Base-by-base conservation (phyloP, 2,113 vertebrate species). In the Zosterops pallidus region DNA sequence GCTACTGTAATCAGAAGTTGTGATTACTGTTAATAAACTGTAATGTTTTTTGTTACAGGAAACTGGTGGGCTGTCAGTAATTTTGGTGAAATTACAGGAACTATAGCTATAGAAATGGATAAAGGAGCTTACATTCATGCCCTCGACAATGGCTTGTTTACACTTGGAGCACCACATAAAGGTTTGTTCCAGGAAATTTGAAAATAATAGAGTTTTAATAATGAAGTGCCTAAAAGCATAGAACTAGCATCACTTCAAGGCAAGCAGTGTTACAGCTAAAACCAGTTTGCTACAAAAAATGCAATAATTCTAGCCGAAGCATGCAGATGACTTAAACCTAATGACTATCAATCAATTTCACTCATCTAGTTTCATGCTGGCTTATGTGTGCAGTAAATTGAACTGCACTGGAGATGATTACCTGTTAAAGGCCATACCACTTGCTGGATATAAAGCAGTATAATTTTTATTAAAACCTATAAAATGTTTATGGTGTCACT, bases 111-210 rank as follows among this genome's bases (percentile, higher is more conserved):
- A 95, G 99, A 99, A 97, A 99, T 99, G 99, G 98, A 99, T 94
- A 98, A 97, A 97, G 99, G 98, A 94, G 97, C 99, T 4, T 99
- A 99, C 67, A 97, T 99, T 71, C 99, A 99, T 63, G 99, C 99
- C 14, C 97, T 99, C 16, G 99, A 99, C 95, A 99, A 98, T 9
- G 99, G 99, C 22, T 99, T 99, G 49, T 99, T 99, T 96, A 99
- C 99, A 2, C 93, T 99, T 33, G 99, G 99, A 87, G 98, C 98
- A 7, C 99, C 99, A 35, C 99, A 99, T 94, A 98, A 98, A 98
- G 99, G 97, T 97, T 96, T 80, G 96, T 95, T 78, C 44, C 26
- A 31, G 52, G 53, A 81, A 77, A 81, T 60, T 7, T 59, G 44
- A 39, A 59, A 84, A 56, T 25, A 86, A 44, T 49, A 26, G 50